These are phyloP conservation scores for Diadromus collaris DNA, from an alignment of 2,888 invertebrate species.

Conservation along the genomic window DNA sequence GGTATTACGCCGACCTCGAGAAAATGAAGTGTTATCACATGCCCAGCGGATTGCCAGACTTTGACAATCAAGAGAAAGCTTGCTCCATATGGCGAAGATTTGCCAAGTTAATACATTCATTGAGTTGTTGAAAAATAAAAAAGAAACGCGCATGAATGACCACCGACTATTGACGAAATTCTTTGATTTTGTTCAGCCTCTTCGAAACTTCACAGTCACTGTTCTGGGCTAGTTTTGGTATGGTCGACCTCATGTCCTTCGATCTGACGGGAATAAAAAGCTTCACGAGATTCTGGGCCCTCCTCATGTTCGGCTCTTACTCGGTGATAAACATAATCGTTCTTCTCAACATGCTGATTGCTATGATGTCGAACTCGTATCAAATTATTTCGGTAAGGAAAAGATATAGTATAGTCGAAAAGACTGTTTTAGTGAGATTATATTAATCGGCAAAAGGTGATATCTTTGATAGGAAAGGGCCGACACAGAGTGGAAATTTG, in stretches of 20 bases:
- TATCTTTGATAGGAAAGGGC: conserved; percentile 88
- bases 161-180: neutral
- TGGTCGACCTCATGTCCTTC: conserved; percentile 96
- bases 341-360: conserved; percentile 97
- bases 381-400: conserved; percentile 96
- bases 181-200: conserved; percentile 83
- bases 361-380: conserved; percentile 99
- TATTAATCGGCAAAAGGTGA: conserved; percentile 11
- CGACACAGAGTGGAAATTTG: conserved; percentile 99
- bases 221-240: conserved; percentile 99
- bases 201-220: conserved; percentile 99
- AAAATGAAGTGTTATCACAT: conserved; percentile 92
- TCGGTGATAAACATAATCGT: conserved; percentile 99
- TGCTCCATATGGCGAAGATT: conserved; percentile 94
- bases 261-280: conserved; percentile 97
- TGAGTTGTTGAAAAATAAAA: conserved; percentile 14
- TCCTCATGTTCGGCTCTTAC: conserved; percentile 98
- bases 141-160: no score
- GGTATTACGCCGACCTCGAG: conserved; percentile 96
- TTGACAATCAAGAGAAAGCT: conserved; percentile 91
- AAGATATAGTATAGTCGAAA: neutral
- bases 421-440: neutral
- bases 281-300: conserved; percentile 97
- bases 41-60: conserved; percentile 89
- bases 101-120: conserved; percentile 85